Evolutionary conservation across 1,140 invertebrate species (phyloP).

Genomic region (Brachionus asplanchnoidis): DNA sequence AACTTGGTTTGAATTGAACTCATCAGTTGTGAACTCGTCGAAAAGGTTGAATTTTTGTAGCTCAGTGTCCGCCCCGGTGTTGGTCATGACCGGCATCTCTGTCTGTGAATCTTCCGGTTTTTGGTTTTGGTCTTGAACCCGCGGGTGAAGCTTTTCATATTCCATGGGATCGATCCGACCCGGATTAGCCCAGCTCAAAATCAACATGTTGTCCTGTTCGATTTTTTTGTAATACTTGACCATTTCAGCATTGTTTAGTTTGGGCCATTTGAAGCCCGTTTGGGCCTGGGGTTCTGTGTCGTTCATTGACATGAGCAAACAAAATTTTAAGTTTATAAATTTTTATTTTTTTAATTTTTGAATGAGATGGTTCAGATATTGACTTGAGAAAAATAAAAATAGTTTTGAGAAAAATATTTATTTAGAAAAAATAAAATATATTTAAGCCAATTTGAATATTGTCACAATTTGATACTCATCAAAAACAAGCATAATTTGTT

Average conservation of each 20-base stretch:
- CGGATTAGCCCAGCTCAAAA: not conserved
- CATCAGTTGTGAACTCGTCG: not conserved
- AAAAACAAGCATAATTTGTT: not conserved
- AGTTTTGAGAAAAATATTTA: not conserved
- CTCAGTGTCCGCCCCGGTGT: not conserved
- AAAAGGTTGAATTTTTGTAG: not conserved
- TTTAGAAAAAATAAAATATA: not conserved
- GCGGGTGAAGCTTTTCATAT: not conserved
- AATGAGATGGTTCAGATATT: not conserved
- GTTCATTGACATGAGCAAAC: not conserved
- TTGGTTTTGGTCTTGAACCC: not conserved
- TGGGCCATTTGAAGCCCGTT: slow-evolving; percentile 6
- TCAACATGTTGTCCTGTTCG: not conserved
- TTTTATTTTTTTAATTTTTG: not conserved
- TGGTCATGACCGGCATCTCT: not conserved
- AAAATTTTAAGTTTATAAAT: not conserved
- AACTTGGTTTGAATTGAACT: not conserved
- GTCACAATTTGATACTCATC: not conserved
- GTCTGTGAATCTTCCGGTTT: not conserved
- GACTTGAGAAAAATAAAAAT: not conserved
- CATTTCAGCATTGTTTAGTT: not conserved
- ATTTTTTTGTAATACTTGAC: not conserved
- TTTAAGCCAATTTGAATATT: not conserved
- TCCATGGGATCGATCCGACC: not conserved
- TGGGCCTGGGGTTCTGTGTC: not conserved